These are phyloP conservation scores for Torymus auratus DNA, from an alignment of 2,888 invertebrate species.

Conservation along the genomic window DNA sequence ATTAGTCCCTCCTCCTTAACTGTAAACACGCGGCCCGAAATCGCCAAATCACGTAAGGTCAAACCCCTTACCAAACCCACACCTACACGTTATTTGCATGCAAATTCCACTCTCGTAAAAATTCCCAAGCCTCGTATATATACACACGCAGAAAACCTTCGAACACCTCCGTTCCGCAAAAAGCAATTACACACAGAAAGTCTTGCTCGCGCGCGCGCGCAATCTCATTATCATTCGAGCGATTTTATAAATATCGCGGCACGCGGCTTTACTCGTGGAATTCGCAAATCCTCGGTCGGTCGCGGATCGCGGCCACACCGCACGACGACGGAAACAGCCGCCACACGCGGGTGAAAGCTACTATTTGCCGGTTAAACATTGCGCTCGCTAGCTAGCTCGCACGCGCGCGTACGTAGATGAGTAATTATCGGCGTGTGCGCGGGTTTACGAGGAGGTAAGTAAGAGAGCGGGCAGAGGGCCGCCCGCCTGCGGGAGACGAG, in stretches of 20 bases:
- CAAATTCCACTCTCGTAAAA: constrained; percentile 9
- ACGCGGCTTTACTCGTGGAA: neutral
- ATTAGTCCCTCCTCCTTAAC: no score
- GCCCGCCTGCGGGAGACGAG: neutral
- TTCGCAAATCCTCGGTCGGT: neutral
- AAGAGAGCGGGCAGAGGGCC: neutral
- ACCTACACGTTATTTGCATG: neutral
- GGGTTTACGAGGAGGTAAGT: constrained; percentile 28
- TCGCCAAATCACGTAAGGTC: constrained; percentile 25
- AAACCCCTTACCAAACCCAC: constrained; percentile 31
- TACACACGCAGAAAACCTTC: neutral
- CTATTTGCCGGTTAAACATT: constrained; percentile 48
- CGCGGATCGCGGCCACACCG: neutral
- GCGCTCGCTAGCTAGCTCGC: constrained; percentile 9
- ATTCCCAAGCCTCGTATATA: constrained; percentile 5
- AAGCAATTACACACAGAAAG: constrained; percentile 6
- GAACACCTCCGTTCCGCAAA: neutral
- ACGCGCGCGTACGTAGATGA: constrained; percentile 34
- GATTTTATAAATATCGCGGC: constrained; percentile 1
- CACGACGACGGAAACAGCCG: constrained; percentile 9
- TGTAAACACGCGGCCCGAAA: neutral
- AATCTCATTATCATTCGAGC: neutral
- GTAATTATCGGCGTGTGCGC: constrained; percentile 42
- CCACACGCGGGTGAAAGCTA: constrained; percentile 46
- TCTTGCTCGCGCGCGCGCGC: neutral